Evolutionary conservation across 2,797 vertebrate genomes (phyloP).

Genomic region (Lindbergichthys nudifrons): DNA sequence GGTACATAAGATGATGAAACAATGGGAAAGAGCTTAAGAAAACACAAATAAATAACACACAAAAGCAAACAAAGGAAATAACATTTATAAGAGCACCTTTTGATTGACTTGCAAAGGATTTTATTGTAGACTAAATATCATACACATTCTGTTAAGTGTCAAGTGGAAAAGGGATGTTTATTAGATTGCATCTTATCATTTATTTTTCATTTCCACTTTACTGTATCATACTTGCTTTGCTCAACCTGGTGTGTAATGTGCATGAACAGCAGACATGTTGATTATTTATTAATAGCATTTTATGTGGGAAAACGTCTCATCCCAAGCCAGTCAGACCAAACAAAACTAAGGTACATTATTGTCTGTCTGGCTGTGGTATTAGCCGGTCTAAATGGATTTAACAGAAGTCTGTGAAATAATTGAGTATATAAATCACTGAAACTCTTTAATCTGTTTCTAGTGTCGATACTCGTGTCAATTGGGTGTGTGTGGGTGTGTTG

Average conservation of each 20-base stretch:
- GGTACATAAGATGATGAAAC: not conserved
- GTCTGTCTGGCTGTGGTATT: not conserved
- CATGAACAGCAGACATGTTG: not conserved
- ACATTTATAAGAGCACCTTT: not conserved
- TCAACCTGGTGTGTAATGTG: not conserved
- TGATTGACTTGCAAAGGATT: not conserved
- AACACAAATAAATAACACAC: not conserved
- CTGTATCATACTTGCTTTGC: not conserved
- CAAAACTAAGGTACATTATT: not conserved
- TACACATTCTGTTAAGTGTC: not conserved
- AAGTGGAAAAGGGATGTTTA: too few relatives aligned
- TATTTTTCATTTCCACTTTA: not conserved
- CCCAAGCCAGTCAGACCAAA: not conserved
- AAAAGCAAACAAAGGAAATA: not conserved
- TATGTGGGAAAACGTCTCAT: not conserved
- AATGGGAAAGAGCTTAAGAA: not conserved
- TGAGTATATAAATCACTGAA: conserved; percentile 3
- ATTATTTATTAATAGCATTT: not conserved
- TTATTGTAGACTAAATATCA: not conserved
- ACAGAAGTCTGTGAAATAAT: not conserved
- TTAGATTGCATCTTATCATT: not conserved
- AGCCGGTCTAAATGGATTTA: not conserved
- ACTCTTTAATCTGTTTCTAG: not conserved
- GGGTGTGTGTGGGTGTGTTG: not conserved
- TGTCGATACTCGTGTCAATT: not conserved